Evolutionary conservation across 2,888 invertebrate genomes (phyloP).

Genomic region (Lumbricus terrestris): DNA sequence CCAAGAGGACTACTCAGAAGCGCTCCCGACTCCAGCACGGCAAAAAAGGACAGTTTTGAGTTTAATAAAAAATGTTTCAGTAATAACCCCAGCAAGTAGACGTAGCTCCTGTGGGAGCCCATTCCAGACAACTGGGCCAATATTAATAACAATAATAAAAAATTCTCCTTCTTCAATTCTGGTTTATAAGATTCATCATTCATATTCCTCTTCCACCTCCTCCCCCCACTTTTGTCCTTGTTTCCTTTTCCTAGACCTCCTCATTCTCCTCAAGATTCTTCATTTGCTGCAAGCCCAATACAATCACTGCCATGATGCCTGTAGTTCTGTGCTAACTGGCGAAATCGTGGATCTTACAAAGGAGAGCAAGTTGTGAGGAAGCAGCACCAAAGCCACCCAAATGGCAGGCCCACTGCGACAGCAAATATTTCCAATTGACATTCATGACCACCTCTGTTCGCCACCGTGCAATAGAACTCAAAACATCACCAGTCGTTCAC

Average conservation of each 20-base stretch:
- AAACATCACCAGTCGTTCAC: background rate
- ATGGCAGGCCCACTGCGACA: background rate
- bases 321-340: background rate
- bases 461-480: background rate
- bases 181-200: background rate
- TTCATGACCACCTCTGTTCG: background rate
- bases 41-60: too few relatives aligned
- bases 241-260: background rate
- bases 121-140: too few relatives aligned
- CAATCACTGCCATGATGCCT: background rate
- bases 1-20: too few relatives aligned
- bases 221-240: too few relatives aligned
- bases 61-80: too few relatives aligned
- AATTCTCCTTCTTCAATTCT: too few relatives aligned
- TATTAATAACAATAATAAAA: too few relatives aligned
- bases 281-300: background rate
- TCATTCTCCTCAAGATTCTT: background rate
- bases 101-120: too few relatives aligned
- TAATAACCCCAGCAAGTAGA: too few relatives aligned
- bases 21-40: too few relatives aligned
- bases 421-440: background rate
- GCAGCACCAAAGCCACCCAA: background rate
- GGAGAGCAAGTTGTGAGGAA: background rate
- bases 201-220: background rate
- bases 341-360: background rate